Evolutionary conservation across 2,797 vertebrate species (phyloP), one percentile per base, ranked within the genome.

Genomic region (Urophycis tenuis): DNA sequence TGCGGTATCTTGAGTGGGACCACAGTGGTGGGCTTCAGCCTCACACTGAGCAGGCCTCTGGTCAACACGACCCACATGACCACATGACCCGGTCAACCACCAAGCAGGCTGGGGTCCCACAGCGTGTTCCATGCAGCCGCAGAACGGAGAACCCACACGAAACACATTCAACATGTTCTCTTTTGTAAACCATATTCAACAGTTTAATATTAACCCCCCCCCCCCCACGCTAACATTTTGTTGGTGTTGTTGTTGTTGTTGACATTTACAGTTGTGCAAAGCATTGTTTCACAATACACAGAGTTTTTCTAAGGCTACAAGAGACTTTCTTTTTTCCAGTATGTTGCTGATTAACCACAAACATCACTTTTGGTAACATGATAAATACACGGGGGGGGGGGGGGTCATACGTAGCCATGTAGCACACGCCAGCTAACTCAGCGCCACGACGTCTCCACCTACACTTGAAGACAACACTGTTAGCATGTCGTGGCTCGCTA

Each of bases 91-190:
- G n/a, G 81, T 81, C 75, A 79, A 80, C 72, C 80, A 39, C 10
- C 7, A 39, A 10, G 7, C 41, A 3, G 22, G 3, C 22, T 53
- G 6, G 19, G n/a, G 41, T 53, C 49, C 15, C 49, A 53, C 75
- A 83, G 84, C 82, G 82, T 84, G 80, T 84, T 5, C 74, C 89
- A 88, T 90, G 87, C 87, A 86, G 83, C 79, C 60, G 67, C 72
- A 33, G 76, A 78, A 86, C 86, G 79, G 80, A 85, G 75, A 79
- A 80, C 84, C 79, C 84, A 74, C 73, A 78, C 87, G 74, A 74
- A 81, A 41, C 34, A 31, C 79, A 82, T 64, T 3, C 80, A 78
- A 83, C 77, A 17, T 75, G 5, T 53, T 15, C 9, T 15, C 8
- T n/a, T 79, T 74, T 84, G 84, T 85, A 88, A 90, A 91, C 83